Evolutionary conservation across 2,797 vertebrate genomes (phyloP).

Genomic region (Cyclura pinguis): DNA sequence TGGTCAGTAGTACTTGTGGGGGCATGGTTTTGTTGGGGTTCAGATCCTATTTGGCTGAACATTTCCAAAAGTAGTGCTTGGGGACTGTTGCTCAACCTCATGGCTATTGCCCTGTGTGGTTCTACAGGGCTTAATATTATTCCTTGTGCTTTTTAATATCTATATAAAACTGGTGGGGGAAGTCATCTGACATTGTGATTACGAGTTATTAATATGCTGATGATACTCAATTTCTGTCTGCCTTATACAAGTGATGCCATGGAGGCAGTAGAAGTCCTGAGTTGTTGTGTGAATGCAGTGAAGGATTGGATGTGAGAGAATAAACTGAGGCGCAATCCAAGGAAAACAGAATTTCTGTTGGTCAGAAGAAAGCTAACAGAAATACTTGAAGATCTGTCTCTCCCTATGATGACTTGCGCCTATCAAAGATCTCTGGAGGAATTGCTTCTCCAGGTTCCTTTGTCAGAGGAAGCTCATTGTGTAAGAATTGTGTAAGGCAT

Average conservation of each 20-base stretch:
- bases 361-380: too few relatives aligned
- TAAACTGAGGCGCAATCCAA: too few relatives aligned
- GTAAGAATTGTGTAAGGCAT: not conserved
- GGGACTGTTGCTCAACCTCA: not conserved
- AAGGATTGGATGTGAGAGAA: too few relatives aligned
- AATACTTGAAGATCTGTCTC: not conserved
- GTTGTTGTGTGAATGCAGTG: too few relatives aligned
- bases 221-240: too few relatives aligned
- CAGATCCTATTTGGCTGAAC: not conserved
- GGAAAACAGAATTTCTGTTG: too few relatives aligned
- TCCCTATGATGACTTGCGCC: not conserved
- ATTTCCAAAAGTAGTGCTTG: not conserved
- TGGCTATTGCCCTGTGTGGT: not conserved
- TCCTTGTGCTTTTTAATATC: too few relatives aligned
- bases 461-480: not conserved
- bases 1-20: not conserved
- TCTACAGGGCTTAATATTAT: not conserved
- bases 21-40: not conserved
- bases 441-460: not conserved
- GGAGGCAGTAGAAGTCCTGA: too few relatives aligned
- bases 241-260: too few relatives aligned
- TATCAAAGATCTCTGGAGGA: not conserved
- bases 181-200: too few relatives aligned
- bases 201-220: too few relatives aligned
- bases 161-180: too few relatives aligned